A percentile compares a stretch with the other conserved stretches of the same genome.
phyloP scores from a whole-genome alignment of 1,140 invertebrate genomes.

The Palaemon carinicauda region DNA sequence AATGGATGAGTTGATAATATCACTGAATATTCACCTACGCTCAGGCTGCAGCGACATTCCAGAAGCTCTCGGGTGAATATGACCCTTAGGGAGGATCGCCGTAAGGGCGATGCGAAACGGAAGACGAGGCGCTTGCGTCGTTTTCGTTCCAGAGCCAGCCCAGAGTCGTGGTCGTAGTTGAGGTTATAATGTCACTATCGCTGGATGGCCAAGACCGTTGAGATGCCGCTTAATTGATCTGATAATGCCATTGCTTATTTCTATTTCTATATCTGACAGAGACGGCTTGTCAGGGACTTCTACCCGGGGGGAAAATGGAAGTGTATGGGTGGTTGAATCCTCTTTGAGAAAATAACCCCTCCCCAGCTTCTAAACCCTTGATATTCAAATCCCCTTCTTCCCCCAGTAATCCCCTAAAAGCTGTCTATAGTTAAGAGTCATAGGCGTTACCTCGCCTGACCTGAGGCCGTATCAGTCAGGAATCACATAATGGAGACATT shows the following conservation, averaged over 20 bases:
- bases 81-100: neutral
- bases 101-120: neutral
- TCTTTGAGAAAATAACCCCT: no score
- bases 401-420: no score
- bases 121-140: neutral
- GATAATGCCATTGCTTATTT: slow-evolving; percentile 45
- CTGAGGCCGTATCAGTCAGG: no score
- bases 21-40: slow-evolving; percentile 38
- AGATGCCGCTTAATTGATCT: slow-evolving; percentile 54
- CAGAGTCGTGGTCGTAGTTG: slow-evolving; percentile 52
- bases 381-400: no score
- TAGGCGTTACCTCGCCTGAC: no score
- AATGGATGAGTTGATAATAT: slow-evolving; percentile 59
- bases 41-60: slow-evolving; percentile 34
- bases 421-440: no score
- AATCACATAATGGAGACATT: no score
- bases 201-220: slow-evolving; percentile 14
- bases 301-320: neutral
- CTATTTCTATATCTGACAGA: slow-evolving; percentile 31
- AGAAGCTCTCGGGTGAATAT: neutral
- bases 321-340: neutral
- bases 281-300: neutral
- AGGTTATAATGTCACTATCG: slow-evolving; percentile 59
- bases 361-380: no score
- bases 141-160: neutral